Percentiles rank a stretch among this genome's conserved stretches.
Conservation (phyloP, 2,888 invertebrate genomes). For the Eremobia ochroleuca region DNA sequence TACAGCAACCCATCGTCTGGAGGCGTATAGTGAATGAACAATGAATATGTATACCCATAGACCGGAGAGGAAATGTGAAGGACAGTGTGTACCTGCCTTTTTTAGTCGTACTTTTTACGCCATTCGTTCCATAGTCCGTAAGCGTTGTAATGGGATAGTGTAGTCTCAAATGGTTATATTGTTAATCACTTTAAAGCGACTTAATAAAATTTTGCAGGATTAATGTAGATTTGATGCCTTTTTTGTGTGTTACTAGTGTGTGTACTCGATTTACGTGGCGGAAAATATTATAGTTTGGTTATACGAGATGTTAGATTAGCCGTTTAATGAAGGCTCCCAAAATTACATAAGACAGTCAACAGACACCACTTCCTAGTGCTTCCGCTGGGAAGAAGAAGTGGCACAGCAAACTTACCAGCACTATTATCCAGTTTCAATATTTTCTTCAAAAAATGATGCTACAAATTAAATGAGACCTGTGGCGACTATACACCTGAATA, state of each 20-base stretch:
- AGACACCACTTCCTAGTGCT: neutral
- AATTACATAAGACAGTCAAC: neutral
- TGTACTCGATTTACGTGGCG: neutral
- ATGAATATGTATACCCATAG: conserved; percentile 75
- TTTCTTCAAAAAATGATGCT: neutral
- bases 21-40: conserved; percentile 72
- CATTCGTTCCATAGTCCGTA: conserved; percentile 32
- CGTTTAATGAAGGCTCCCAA: neutral
- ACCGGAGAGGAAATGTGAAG: conserved; percentile 70
- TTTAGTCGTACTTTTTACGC: conserved; percentile 67
- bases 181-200: conserved; percentile 45
- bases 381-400: neutral
- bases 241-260: conserved; percentile 7
- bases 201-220: conserved; percentile 21
- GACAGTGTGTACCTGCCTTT: conserved; percentile 74
- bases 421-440: neutral
- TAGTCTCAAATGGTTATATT: conserved; percentile 49
- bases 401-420: neutral
- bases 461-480: neutral
- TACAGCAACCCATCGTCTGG: conserved; percentile 80
- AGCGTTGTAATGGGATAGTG: conserved; percentile 49
- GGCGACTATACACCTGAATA: neutral
- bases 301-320: neutral
- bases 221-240: conserved; percentile 12
- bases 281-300: neutral